phyloP scores from a whole-genome alignment of 2,113 vertebrate genomes.

The Podiceps cristatus region DNA sequence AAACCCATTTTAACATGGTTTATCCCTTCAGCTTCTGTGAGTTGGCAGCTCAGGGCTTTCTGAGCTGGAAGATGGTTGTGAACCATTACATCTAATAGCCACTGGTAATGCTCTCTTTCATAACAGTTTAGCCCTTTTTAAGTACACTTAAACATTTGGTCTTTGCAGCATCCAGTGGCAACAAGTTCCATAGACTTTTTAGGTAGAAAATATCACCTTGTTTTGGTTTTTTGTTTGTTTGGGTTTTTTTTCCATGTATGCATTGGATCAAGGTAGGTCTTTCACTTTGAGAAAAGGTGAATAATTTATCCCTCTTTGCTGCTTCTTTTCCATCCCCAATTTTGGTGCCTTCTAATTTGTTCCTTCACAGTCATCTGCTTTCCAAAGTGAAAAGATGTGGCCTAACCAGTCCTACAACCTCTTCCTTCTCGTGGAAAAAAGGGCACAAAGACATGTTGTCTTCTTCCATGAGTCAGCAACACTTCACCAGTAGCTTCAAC shows the following conservation, averaged over 20 bases:
- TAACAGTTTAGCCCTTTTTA: neutral
- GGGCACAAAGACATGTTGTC: neutral
- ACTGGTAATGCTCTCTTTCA: neutral
- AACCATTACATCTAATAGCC: neutral
- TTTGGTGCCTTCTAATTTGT: neutral
- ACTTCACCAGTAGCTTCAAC: neutral
- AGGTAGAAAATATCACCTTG: neutral
- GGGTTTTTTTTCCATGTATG: no score
- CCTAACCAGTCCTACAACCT: neutral
- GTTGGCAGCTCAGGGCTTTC: neutral
- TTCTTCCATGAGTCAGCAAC: neutral
- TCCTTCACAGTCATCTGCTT: neutral
- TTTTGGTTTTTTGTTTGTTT: neutral
- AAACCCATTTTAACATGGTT: neutral
- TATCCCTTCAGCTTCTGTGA: neutral
- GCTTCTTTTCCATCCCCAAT: neutral
- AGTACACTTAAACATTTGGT: neutral
- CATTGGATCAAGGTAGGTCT: neutral
- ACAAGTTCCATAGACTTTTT: neutral
- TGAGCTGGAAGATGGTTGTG: neutral
- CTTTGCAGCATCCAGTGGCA: neutral
- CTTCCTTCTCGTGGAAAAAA: neutral
- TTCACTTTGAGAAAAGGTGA: neutral
- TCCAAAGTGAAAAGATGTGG: neutral
- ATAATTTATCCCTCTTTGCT: neutral